A percentile compares a stretch with the other conserved stretches of the same genome.
phyloP scores from a whole-genome alignment of 2,113 vertebrate genomes.

The Tragelaphus buxtoni region DNA sequence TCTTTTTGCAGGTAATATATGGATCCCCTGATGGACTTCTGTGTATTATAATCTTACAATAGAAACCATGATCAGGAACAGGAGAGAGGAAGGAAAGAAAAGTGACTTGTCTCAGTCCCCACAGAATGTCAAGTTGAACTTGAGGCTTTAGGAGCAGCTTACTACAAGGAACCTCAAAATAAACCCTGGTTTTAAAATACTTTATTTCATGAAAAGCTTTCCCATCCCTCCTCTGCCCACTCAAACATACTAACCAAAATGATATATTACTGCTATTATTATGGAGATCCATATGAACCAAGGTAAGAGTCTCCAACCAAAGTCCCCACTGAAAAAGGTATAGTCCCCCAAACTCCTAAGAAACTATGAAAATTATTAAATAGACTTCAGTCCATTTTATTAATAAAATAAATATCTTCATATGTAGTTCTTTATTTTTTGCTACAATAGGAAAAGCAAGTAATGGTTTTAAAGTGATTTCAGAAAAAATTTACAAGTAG shows the following conservation, averaged over 20 bases:
- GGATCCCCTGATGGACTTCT: not conserved
- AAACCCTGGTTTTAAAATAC: not conserved
- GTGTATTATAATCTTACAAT: not conserved
- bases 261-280: not conserved
- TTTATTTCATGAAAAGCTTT: constrained; percentile 30
- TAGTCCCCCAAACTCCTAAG: not conserved
- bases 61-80: not conserved
- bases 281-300: not conserved
- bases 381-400: not conserved
- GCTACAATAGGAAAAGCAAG: constrained; percentile 18
- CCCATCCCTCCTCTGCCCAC: not conserved
- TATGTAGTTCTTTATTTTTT: constrained; percentile 1
- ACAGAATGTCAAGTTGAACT: not conserved
- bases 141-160: not conserved
- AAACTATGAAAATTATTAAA: not conserved
- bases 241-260: not conserved
- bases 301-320: not conserved
- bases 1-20: not conserved
- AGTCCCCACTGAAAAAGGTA: not conserved
- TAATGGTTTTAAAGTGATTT: constrained; percentile 9
- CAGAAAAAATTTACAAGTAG: constrained; percentile 20
- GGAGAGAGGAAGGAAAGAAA: not conserved
- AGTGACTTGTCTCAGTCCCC: not conserved
- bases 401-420: constrained; percentile 8
- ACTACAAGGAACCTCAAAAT: not conserved